These are phyloP conservation scores for Choloepus didactylus DNA, from an alignment of 2,797 vertebrate species.

Conservation along the genomic window DNA sequence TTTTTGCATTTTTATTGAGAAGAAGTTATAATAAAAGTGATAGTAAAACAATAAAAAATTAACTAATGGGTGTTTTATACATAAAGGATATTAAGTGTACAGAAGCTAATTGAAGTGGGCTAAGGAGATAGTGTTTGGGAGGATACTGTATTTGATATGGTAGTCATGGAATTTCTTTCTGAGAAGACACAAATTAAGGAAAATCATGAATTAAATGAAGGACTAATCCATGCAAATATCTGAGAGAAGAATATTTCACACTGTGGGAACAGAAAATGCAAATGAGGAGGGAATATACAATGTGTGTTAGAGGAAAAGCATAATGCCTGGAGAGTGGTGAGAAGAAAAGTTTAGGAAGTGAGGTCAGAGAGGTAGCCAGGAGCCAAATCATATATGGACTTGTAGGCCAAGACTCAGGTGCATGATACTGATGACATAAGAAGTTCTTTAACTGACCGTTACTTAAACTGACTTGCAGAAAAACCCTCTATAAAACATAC, in stretches of 20 bases:
- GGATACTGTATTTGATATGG: not conserved
- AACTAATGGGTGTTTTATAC: not conserved
- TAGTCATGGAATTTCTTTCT: not conserved
- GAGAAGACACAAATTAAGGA: conserved; percentile 16
- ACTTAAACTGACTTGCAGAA: not conserved
- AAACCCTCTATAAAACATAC: not conserved
- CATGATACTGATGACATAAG: not conserved
- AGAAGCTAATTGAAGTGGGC: not conserved
- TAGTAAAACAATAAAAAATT: not conserved
- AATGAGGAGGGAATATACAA: not conserved
- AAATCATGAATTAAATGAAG: conserved; percentile 18
- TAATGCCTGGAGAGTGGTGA: not conserved
- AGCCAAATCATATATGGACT: not conserved
- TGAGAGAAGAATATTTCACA: conserved; percentile 11
- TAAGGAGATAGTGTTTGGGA: not conserved
- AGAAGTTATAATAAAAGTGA: not conserved
- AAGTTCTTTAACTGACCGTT: conserved; percentile 35
- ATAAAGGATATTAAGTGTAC: not conserved
- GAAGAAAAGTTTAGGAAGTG: conserved; percentile 2
- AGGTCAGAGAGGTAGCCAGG: not conserved
- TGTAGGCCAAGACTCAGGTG: not conserved
- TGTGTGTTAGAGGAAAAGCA: not conserved
- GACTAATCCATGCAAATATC: not conserved
- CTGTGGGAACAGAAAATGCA: not conserved
- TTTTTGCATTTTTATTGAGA: conserved; percentile 34